These are phyloP conservation scores for Apogon hyalosoma DNA, from an alignment of 2,797 vertebrate species.

Conservation along the genomic window DNA sequence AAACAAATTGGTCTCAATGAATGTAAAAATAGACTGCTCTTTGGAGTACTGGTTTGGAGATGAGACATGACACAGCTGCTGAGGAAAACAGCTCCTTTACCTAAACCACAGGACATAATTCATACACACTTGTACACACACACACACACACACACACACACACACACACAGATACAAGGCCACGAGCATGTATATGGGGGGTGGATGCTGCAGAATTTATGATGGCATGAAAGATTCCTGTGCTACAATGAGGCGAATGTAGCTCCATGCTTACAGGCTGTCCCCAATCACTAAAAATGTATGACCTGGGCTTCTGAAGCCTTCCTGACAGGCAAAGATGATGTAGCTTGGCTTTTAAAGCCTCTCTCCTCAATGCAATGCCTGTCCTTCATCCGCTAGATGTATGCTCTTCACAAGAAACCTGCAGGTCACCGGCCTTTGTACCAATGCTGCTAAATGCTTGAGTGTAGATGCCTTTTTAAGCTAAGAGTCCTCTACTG, in stretches of 20 bases:
- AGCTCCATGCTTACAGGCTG: slow-evolving; percentile 1
- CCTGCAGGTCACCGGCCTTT: no score
- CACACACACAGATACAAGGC: background rate
- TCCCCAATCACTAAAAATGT: background rate
- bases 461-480: slow-evolving; percentile 31
- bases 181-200: background rate
- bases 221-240: slow-evolving; percentile 22
- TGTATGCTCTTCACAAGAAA: slow-evolving; percentile 30
- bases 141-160: background rate
- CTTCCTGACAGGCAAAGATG: background rate
- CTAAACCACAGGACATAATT: slow-evolving; percentile 24
- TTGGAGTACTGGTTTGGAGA: slow-evolving; percentile 34
- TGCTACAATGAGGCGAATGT: slow-evolving; percentile 4
- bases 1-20: slow-evolving; percentile 54
- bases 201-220: slow-evolving; percentile 11
- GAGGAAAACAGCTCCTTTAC: slow-evolving; percentile 40
- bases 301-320: background rate
- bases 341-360: background rate
- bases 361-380: background rate
- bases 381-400: background rate
- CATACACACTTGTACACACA: slow-evolving; percentile 19
- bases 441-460: slow-evolving; percentile 25
- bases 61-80: slow-evolving; percentile 36
- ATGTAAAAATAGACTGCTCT: slow-evolving; percentile 50
- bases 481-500: slow-evolving; percentile 20